Evolutionary conservation across 1,140 invertebrate genomes (phyloP).

Genomic region (Bombus consobrinus): DNA sequence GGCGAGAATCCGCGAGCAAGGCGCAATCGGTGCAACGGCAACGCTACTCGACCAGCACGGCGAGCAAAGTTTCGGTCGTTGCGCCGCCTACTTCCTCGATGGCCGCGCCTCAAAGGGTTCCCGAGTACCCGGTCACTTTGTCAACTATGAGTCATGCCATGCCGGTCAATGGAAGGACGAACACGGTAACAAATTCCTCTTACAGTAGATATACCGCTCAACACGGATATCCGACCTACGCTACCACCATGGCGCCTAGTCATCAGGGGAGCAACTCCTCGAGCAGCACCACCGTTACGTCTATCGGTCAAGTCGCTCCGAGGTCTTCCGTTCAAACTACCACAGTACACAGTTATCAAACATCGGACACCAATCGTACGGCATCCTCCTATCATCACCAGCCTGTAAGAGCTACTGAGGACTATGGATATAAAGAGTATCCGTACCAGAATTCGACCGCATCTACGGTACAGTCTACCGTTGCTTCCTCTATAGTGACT

Average conservation of each 20-base stretch:
- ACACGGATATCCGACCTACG: conserved; percentile 69
- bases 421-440: conserved; percentile 74
- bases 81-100: conserved; percentile 53
- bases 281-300: conserved; percentile 76
- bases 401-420: conserved; percentile 46
- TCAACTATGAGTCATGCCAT: conserved; percentile 58
- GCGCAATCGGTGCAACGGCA: conserved; percentile 69
- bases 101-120: conserved; percentile 51
- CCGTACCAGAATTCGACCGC: conserved; percentile 61
- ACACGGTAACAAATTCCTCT: conserved; percentile 59
- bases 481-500: conserved; percentile 33
- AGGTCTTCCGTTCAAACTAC: conserved; percentile 63
- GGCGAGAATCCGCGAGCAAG: conserved; percentile 71
- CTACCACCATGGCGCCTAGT: conserved; percentile 78
- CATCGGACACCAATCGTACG: conserved; percentile 57
- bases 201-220: conserved; percentile 67
- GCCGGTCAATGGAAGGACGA: conserved; percentile 72
- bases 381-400: conserved; percentile 52
- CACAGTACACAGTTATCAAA: conserved; percentile 62
- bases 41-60: conserved; percentile 40
- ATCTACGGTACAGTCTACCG: conserved; percentile 38
- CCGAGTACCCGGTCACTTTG: conserved; percentile 64
- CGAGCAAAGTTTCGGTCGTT: conserved; percentile 51
- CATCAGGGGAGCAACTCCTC: conserved; percentile 74
- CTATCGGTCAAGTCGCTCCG: conserved; percentile 64